Evolutionary conservation across 1,140 invertebrate genomes (phyloP), one percentile per base, ranked within the genome.

Genomic region (Ectropis grisescens): DNA sequence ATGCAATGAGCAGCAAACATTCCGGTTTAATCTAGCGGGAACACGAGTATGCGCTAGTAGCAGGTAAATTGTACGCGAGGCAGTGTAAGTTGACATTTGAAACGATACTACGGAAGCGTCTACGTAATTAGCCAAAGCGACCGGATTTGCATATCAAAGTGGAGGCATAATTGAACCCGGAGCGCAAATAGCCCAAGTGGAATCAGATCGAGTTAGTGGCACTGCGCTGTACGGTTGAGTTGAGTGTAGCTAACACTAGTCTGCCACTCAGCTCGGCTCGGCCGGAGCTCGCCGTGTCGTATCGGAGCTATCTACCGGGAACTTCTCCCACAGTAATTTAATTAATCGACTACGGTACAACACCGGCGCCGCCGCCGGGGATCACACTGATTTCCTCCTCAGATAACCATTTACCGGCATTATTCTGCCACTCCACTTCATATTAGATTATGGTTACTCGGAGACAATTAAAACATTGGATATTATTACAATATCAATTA

Each of bases 81-180:
- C 4, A 26, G 10, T 26, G 24, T 45, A 55, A 57, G 53, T 54
- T 68, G 57, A 60, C 56, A 51, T 64, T 62, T 52, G 57, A 58
- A 65, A 54, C 50, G 53, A 58, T 54, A 55, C 57, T 58, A 51
- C 49, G 52, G 55, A 62, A 67, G 59, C 64, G 62, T 67, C 60
- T 68, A 67, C 56, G 62, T 72, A 78, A 78, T 75, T 75, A 78
- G 61, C 55, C 58, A 59, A 67, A 65, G 68, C 61, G 58, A 72
- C 58, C 48, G 58, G 66, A 74, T 79, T 79, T 79, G 68, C 70
- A 79, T 75, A 74, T 75, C 72, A 79, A 72, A 75, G 74, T 64
- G 60, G 68, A 61, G 57, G 58, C 54, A 71, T 74, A 79, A 75
- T 79, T 75, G 64, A 71, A 67, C 61, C 55, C 52, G 48, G 57